A percentile compares a stretch with the other conserved stretches of the same genome.
Evolutionary conservation across 2,888 invertebrate genomes (phyloP).

Genomic region (Camptogramma bilineatum): DNA sequence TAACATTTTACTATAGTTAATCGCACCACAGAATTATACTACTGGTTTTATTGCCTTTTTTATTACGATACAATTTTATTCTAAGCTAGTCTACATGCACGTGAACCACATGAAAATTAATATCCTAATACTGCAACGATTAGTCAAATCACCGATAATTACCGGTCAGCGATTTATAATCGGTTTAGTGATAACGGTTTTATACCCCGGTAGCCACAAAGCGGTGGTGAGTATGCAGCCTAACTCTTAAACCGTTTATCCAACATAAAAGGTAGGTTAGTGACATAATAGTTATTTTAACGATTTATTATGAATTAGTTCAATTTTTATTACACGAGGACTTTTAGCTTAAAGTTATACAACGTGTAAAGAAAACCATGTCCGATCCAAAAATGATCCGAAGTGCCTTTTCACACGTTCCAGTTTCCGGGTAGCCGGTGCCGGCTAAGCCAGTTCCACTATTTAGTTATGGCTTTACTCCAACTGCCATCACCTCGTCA

Average conservation of each 20-base stretch:
- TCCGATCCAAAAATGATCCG: too few species aligned
- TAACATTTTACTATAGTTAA: neutral
- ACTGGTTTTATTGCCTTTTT: neutral
- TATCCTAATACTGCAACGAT: conserved; percentile 41
- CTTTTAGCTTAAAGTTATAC: too few species aligned
- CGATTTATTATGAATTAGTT: neutral
- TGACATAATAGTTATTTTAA: neutral
- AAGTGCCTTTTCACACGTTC: too few species aligned
- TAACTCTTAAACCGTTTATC: neutral
- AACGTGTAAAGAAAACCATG: too few species aligned
- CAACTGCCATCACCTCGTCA: too few species aligned
- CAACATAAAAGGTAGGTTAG: neutral
- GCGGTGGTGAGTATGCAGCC: neutral
- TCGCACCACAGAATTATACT: neutral
- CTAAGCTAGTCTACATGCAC: neutral
- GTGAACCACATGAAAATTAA: neutral
- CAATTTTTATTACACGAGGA: too few species aligned
- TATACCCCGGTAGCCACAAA: neutral
- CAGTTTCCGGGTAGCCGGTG: too few species aligned
- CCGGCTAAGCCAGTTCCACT: too few species aligned
- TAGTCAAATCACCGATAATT: conserved; percentile 57
- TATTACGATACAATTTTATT: neutral
- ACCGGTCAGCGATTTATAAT: conserved; percentile 50
- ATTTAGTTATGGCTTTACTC: too few species aligned
- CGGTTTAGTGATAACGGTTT: conserved; percentile 28